Percentiles rank a stretch among this genome's conserved stretches.
Conservation (phyloP, 2,888 invertebrate species). For the Cantharis nigra region DNA sequence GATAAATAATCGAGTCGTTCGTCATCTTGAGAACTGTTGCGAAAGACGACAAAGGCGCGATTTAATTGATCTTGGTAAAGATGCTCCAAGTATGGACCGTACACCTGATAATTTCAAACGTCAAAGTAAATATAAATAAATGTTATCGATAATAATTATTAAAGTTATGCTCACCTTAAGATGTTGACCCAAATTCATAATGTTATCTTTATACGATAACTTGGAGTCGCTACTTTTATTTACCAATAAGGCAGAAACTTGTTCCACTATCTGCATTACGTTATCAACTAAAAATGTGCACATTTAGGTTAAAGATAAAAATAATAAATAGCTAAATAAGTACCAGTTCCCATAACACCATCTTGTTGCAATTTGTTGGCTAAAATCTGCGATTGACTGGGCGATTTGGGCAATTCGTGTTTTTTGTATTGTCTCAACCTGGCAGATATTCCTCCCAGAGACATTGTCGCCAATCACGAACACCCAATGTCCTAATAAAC, state of each 20-base stretch:
- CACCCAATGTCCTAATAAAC: conserved; percentile 39
- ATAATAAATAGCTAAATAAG: conserved; percentile 1
- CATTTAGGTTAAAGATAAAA: conserved; percentile 6
- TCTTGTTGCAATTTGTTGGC: conserved; percentile 54
- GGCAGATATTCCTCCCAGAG: conserved; percentile 53
- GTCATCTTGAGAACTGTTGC: conserved; percentile 88
- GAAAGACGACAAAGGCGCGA: conserved; percentile 82
- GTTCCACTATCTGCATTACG: conserved; percentile 80
- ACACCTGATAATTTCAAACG: conserved; percentile 48
- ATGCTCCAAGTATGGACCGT: conserved; percentile 80
- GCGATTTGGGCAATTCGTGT: conserved; percentile 53
- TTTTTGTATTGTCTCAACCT: conserved; percentile 53
- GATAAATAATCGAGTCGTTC: conserved; percentile 84
- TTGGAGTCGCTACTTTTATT: conserved; percentile 74
- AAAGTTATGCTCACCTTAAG: conserved; percentile 62
- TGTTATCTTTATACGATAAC: conserved; percentile 67
- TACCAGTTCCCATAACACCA: conserved; percentile 54
- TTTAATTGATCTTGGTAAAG: conserved; percentile 85
- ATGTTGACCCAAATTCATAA: conserved; percentile 78
- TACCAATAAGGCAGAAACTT: conserved; percentile 76
- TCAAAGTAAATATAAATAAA: neutral
- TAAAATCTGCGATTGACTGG: conserved; percentile 54
- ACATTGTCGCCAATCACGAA: conserved; percentile 45
- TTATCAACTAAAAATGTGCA: conserved; percentile 70
- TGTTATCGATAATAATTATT: neutral